A percentile compares a stretch with the other conserved stretches of the same genome.
phyloP scores from a whole-genome alignment of 2,113 vertebrate genomes.

The Percopsis transmontana region DNA sequence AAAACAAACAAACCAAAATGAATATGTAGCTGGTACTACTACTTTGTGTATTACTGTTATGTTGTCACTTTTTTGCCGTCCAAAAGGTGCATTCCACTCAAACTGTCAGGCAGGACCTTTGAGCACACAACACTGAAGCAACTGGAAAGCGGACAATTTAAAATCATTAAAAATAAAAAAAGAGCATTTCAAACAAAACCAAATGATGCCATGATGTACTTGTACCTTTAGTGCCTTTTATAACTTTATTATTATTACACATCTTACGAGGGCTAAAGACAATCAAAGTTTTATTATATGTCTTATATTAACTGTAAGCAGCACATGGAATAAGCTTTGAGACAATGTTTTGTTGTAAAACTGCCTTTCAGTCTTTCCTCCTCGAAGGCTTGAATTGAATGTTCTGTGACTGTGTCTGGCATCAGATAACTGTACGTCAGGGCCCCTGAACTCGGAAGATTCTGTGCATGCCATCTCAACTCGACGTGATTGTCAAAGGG shows the following conservation, averaged over 20 bases:
- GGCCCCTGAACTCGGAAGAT: constrained; percentile 56
- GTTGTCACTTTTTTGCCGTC: not conserved
- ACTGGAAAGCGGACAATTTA: constrained; percentile 64
- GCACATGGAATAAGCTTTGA: constrained; percentile 75
- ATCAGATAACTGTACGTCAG: constrained; percentile 75
- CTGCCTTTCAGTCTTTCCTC: constrained; percentile 76
- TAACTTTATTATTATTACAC: constrained; percentile 41
- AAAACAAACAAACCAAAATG: constrained; percentile 5
- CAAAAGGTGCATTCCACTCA: constrained; percentile 60
- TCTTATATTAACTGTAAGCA: constrained; percentile 53
- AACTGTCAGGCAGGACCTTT: constrained; percentile 66
- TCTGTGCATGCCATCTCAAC: constrained; percentile 76
- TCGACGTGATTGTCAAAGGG: constrained; percentile 84
- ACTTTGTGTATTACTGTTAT: constrained; percentile 44
- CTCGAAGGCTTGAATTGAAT: constrained; percentile 70
- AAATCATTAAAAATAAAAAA: constrained; percentile 35
- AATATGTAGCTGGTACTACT: constrained; percentile 90
- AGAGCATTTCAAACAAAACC: constrained; percentile 13
- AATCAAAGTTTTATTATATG: constrained; percentile 43
- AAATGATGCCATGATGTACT: constrained; percentile 43
- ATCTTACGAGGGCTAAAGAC: constrained; percentile 57
- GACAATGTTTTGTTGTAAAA: constrained; percentile 87
- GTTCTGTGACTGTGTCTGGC: constrained; percentile 57
- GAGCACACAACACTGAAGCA: constrained; percentile 60
- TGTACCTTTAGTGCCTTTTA: constrained; percentile 67